Conservation (phyloP, 1,140 invertebrate species). For the Trypoxylus dichotomus region DNA sequence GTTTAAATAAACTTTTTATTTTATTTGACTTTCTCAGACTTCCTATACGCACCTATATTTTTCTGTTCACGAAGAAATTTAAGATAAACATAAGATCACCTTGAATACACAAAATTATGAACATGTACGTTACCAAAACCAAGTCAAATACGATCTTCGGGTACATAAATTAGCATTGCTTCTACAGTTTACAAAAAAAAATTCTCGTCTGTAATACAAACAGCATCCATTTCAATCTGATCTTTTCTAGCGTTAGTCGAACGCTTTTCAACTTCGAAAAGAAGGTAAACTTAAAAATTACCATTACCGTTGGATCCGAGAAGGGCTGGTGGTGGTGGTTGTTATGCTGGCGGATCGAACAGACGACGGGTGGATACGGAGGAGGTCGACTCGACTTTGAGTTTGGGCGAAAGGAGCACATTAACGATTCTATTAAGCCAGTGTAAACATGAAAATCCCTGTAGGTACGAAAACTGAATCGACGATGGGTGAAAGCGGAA, state of each 20-base stretch:
- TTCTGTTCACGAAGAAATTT: no score
- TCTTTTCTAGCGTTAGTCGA: neutral
- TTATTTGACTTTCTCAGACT: no score
- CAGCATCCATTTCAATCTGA: neutral
- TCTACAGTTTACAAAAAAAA: neutral
- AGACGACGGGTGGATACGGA: neutral
- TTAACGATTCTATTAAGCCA: constrained; percentile 20
- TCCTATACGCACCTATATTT: no score
- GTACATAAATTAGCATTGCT: no score
- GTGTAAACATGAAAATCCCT: constrained; percentile 17
- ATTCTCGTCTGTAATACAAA: neutral
- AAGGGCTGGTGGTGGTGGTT: neutral
- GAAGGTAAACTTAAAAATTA: neutral
- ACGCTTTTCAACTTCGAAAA: neutral
- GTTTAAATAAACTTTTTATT: no score
- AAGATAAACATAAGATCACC: no score
- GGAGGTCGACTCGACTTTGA: neutral
- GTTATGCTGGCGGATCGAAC: neutral
- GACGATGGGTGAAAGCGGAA: neutral
- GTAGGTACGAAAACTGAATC: neutral
- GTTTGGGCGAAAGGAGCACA: constrained; percentile 1
- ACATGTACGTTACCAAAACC: no score
- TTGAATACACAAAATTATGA: no score
- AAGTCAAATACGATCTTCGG: no score
- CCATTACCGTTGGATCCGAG: neutral